Base-by-base conservation (phyloP, 1,140 invertebrate genomes). In the Aporrectodea caliginosa region DNA sequence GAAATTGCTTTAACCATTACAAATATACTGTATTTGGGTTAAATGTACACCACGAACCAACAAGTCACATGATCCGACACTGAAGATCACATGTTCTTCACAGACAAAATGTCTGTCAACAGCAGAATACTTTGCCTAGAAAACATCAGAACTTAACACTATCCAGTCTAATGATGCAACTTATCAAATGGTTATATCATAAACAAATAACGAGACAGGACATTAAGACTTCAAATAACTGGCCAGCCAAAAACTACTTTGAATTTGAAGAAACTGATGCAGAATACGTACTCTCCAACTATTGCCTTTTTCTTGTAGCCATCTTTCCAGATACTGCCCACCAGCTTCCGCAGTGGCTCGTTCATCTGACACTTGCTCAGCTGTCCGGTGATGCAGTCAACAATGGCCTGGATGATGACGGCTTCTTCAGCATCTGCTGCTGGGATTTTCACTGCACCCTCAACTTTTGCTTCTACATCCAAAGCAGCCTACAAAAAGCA, bases 261-360 rank as follows among this genome's bases (percentile, higher is more conserved):
- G 58, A 14, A 69, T 68, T 12, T 76, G 75, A 16, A 33, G 32
- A 1, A 34, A 31, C 35, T 35, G 30, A 12, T 35, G 12, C 16
- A 32, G 74, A 71, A 35, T 79, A 94, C 94, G 92, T 90, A 97
- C 95, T 97, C 94, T 87, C 94, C 94, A 84, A 93, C 93, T 0
- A 97, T 86, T 33, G 91, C 88, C 31, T 92, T 93, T 74, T 89
- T 90, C 78, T 92, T 90, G 86, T 96, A 97, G 14, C 93, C 96
- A 82, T 93, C 91, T 83, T 92, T 91, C 93, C 94, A 97, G 81
- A 98, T 93, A 69, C 94, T 90, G 1, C 95, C 95, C 85, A 98
- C 95, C 1, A 98, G 88, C 70, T 92, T 91, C 88, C 97, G 97
- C 34, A 98, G 89, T 29, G 93, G 91, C 27, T 91, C 92, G 34